phyloP scores from a whole-genome alignment of 2,888 invertebrate species.

The Drosophila acutilabella region DNA sequence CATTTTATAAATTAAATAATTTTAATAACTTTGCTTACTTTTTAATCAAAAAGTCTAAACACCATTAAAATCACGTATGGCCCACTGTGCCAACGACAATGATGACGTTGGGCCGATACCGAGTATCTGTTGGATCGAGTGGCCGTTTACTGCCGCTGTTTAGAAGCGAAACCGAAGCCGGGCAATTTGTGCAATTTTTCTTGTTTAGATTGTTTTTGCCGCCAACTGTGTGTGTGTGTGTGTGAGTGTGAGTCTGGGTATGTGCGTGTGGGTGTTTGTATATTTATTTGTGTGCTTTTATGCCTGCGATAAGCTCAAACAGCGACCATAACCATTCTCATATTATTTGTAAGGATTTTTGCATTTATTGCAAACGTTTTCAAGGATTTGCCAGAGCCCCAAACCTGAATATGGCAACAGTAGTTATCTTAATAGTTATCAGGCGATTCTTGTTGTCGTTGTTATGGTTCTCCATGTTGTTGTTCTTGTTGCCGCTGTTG shows the following conservation, averaged over 20 bases:
- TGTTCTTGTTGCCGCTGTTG: conserved; percentile 24
- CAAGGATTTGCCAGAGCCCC: conserved; percentile 66
- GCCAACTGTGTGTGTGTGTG: conserved; percentile 28
- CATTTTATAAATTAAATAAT: no score
- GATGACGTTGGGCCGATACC: conserved; percentile 48
- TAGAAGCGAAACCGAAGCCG: conserved; percentile 70
- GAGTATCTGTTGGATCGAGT: conserved; percentile 49
- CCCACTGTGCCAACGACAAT: conserved; percentile 51
- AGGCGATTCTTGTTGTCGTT: conserved; percentile 59
- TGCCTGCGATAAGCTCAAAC: conserved; percentile 77
- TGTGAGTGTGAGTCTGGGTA: conserved; percentile 27
- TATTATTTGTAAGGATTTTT: conserved; percentile 82
- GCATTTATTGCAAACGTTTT: conserved; percentile 77
- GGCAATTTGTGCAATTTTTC: conserved; percentile 78
- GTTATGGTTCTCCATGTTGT: conserved; percentile 22
- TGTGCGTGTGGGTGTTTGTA: conserved; percentile 34
- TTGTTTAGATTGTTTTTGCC: conserved; percentile 74
- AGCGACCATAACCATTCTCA: conserved; percentile 74
- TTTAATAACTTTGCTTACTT: no score
- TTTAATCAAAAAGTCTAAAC: no score
- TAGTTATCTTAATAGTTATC: conserved; percentile 79
- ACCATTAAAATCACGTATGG: background rate
- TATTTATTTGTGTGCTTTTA: conserved; percentile 58
- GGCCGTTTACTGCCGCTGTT: conserved; percentile 59
- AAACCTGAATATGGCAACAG: conserved; percentile 59